Base-by-base conservation (phyloP, 2,888 invertebrate genomes). In the Gandaritis pyraliata region DNA sequence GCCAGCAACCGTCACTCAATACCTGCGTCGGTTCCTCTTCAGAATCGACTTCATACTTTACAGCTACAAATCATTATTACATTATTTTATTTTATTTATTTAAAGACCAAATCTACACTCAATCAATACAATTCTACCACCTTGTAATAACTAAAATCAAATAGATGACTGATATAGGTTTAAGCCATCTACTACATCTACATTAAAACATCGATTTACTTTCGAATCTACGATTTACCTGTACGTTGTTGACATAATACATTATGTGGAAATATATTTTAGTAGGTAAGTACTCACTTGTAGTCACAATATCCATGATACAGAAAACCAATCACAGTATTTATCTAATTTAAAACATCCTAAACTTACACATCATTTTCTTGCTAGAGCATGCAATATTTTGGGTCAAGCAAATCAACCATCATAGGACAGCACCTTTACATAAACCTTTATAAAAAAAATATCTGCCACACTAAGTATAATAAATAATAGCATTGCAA, bases 1-100 rank as follows among this genome's bases (percentile, higher is more conserved):
- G 92, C 88, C 73, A 90, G 66, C 81, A 76, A 0, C 78, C 77
- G n/a, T 75, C 72, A 10, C 64, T 69, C 15, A 68, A 48, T n/a
- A 61, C 57, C 49, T 30, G 18, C 49, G 23, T 29, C 23, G 48
- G 33, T 29, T 56, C 65, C 8, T 68, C 72, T n/a, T 72, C 72
- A 11, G 56, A 70, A 74, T 77, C 52, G 12, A 12, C 29, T 15
- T 54, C 49, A 49, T 39, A 43, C 11, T 39, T 58, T 47, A 52
- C 16, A 11, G 18, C 47, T 53, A 58, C 11, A 57, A 53, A 18
- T 15, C n/a, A n/a, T n/a, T n/a, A n/a, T n/a, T n/a, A n/a, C n/a
- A n/a, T n/a, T n/a, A n/a, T n/a, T n/a, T n/a, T n/a, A n/a, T n/a
- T n/a, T n/a, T n/a, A n/a, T n/a, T n/a, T n/a, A n/a, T n/a, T n/a